These are phyloP conservation scores for Zeus faber DNA, from an alignment of 2,113 vertebrate species.

Conservation along the genomic window DNA sequence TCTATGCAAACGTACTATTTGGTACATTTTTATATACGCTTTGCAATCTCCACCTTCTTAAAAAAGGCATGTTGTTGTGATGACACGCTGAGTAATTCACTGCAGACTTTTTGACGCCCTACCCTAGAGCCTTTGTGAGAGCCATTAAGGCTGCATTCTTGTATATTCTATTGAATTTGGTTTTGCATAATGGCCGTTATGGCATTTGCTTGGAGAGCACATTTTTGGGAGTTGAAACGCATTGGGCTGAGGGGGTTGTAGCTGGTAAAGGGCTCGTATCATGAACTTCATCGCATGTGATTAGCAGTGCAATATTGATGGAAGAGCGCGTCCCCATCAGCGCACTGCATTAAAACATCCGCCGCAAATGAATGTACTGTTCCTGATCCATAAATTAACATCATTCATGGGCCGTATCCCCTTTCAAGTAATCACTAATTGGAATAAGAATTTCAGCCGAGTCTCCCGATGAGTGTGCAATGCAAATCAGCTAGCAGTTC, in stretches of 20 bases:
- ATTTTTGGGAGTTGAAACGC: constrained; percentile 30
- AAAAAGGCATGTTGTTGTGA: too few species aligned
- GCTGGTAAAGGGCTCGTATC: constrained; percentile 32
- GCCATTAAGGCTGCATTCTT: constrained; percentile 50
- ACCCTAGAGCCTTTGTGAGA: too few species aligned
- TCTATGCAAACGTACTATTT: too few species aligned
- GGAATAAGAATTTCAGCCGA: constrained; percentile 70
- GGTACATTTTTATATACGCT: too few species aligned
- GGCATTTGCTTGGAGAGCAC: constrained; percentile 56
- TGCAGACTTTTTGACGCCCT: too few species aligned
- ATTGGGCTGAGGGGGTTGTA: not conserved
- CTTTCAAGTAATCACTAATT: constrained; percentile 74
- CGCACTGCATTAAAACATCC: constrained; percentile 59
- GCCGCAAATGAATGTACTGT: constrained; percentile 64
- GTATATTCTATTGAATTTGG: constrained; percentile 51
- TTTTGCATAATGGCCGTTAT: constrained; percentile 61
- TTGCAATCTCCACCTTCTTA: too few species aligned
- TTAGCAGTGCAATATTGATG: constrained; percentile 64
- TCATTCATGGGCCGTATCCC: constrained; percentile 65
- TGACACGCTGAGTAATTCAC: too few species aligned
- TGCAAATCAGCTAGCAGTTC: constrained; percentile 65
- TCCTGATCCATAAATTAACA: constrained; percentile 72
- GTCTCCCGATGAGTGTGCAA: constrained; percentile 63
- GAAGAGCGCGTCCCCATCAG: constrained; percentile 53
- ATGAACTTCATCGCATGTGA: constrained; percentile 64